Evolutionary conservation across 2,113 vertebrate species (phyloP).

Genomic region (Strigops habroptila): DNA sequence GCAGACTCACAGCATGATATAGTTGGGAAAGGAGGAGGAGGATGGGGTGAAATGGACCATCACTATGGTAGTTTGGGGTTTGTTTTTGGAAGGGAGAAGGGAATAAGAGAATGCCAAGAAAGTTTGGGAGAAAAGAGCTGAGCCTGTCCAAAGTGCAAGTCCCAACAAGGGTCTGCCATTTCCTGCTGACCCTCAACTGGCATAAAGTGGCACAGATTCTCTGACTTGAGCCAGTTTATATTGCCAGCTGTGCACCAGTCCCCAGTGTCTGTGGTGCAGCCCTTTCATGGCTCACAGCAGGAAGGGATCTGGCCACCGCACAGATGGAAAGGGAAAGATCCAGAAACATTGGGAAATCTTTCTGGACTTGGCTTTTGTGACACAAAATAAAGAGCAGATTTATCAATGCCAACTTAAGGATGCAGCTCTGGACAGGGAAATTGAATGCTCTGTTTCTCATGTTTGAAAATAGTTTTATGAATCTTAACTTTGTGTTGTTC

Average conservation of each 20-base stretch:
- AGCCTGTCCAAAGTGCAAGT: background rate
- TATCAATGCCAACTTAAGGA: constrained; percentile 40
- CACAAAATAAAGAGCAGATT: constrained; percentile 6
- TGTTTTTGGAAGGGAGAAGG: background rate
- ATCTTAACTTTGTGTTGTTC: background rate
- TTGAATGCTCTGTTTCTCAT: constrained; percentile 25
- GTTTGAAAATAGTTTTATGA: constrained; percentile 46
- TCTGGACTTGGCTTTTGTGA: background rate
- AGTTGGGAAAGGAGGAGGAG: background rate
- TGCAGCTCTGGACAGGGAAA: constrained; percentile 32
- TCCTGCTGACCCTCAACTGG: background rate
- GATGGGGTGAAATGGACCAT: background rate
- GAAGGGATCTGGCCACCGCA: background rate
- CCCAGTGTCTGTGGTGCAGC: background rate
- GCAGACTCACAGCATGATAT: constrained; percentile 3
- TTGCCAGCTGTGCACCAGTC: background rate
- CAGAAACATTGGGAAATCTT: background rate
- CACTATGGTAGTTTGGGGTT: background rate
- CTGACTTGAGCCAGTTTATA: background rate
- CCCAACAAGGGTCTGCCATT: background rate
- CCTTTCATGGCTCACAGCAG: background rate
- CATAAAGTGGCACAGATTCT: background rate
- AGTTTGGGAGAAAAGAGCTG: background rate
- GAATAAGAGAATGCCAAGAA: background rate
- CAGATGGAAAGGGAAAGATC: background rate